Evolutionary conservation across 2,888 invertebrate genomes (phyloP), one percentile per base, ranked within the genome.

Genomic region (Toxonevra muliebris): DNA sequence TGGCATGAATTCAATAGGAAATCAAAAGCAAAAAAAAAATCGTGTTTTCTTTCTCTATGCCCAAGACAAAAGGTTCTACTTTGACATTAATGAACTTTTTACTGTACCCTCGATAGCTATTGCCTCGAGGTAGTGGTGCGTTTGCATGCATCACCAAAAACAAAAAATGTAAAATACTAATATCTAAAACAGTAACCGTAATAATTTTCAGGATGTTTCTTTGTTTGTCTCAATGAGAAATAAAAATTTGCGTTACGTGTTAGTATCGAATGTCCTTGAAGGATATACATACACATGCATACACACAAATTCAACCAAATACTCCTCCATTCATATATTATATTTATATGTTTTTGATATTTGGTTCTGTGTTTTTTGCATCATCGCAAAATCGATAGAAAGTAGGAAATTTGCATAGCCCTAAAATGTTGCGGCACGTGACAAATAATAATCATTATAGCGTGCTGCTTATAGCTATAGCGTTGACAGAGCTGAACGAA

Each of bases 361-460:
- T 20, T 30, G 42, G 12, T 20, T 43, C 20, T n/a, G 12, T 7
- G n/a, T 43, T 50, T 48, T 62, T 43, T 40, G 58, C 54, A 54
- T 62, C 57, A 20, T 41, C 48, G 57, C 40, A 19, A 53, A 66
- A 69, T 67, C 69, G 63, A 68, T 65, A 66, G 63, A 68, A 62
- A 66, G 19, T 53, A 52, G 60, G 71, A 73, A 77, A 80, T 80
- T 80, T 80, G 79, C 82, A 80, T 80, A 68, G 65, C 54, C 62
- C 64, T 30, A 41, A 48, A 45, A 58, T 66, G 52, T 61, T 54
- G 53, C 52, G 78, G 78, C 81, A 81, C 79, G 82, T 80, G 82
- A 80, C 81, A 80, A 76, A 80, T 79, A 80, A 81, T 80, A 79
- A 77, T 53, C 20, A 74, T 61, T 65, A 69, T 61, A 50, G 67